Percentiles rank a stretch among this genome's conserved stretches.
phyloP scores from a whole-genome alignment of 1,140 invertebrate genomes.

The Platyscapa corneri region DNA sequence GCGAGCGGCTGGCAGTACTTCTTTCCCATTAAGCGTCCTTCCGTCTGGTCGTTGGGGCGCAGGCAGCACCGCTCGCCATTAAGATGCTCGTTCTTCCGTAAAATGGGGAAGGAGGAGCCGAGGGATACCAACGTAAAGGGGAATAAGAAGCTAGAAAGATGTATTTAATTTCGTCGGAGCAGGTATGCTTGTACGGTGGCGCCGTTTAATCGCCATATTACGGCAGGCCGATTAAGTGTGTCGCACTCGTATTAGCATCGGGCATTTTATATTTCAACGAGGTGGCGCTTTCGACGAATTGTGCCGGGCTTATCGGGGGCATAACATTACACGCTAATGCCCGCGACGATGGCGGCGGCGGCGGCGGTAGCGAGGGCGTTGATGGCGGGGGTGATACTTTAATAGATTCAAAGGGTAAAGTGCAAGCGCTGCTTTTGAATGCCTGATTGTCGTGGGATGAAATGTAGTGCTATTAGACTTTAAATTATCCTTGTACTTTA shows the following conservation, averaged over 20 bases:
- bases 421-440: background rate
- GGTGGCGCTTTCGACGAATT: background rate
- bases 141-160: constrained; percentile 42
- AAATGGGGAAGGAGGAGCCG: constrained; percentile 49
- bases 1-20: constrained; percentile 62
- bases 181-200: background rate
- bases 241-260: background rate
- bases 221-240: constrained; percentile 20
- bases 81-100: constrained; percentile 68
- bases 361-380: too few species aligned
- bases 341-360: background rate
- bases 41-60: constrained; percentile 61
- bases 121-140: too few species aligned
- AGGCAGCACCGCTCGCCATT: constrained; percentile 59
- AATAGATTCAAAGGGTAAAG: constrained; percentile 18
- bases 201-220: constrained; percentile 35
- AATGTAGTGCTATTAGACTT: constrained; percentile 8
- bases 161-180: constrained; percentile 43
- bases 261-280: constrained; percentile 1
- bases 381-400: background rate
- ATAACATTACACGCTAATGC: background rate
- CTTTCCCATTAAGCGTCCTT: constrained; percentile 70
- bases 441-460: constrained; percentile 9
- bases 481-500: constrained; percentile 21
- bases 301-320: background rate